These are phyloP conservation scores for Apistogramma diplotaenia DNA, from an alignment of 2,113 vertebrate species.

Conservation along the genomic window DNA sequence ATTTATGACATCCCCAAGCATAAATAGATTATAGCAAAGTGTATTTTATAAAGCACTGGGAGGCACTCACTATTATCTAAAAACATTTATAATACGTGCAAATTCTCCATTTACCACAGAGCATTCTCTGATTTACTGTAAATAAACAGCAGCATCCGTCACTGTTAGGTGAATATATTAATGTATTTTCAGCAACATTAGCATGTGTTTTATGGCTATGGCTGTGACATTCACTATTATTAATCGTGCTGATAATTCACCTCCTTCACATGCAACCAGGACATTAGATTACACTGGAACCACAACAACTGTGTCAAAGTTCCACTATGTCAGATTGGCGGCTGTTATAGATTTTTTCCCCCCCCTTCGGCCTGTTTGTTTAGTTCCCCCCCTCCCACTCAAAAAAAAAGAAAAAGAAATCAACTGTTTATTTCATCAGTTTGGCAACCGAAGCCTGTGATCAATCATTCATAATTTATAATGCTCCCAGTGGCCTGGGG, in stretches of 20 bases:
- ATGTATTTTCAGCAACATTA: constrained; percentile 18
- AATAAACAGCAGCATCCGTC: constrained; percentile 18
- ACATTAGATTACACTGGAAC: constrained; percentile 32
- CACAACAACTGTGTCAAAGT: constrained; percentile 60
- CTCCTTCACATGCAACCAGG: constrained; percentile 38
- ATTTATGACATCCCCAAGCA: constrained; percentile 38
- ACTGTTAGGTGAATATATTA: neutral
- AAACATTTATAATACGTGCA: constrained; percentile 1
- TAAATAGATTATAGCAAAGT: constrained; percentile 21
- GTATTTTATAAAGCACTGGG: constrained; percentile 16
- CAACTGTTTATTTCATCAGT: constrained; percentile 66
- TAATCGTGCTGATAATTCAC: constrained; percentile 12
- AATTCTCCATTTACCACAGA: constrained; percentile 4
- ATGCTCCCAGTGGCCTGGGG: constrained; percentile 39
- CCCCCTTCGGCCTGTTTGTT: constrained; percentile 56
- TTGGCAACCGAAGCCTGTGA: constrained; percentile 61
- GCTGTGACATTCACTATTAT: constrained; percentile 16
- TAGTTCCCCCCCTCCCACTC: constrained; percentile 41
- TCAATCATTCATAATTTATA: constrained; percentile 71
- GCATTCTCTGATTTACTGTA: constrained; percentile 24
- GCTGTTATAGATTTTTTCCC: constrained; percentile 24
- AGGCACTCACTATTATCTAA: neutral
- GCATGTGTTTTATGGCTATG: constrained; percentile 16
- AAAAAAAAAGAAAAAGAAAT: too few relatives aligned
- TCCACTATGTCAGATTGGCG: constrained; percentile 33